Evolutionary conservation across 2,113 vertebrate species (phyloP), one percentile per base, ranked within the genome.

Genomic region (Entelurus aequoreus): DNA sequence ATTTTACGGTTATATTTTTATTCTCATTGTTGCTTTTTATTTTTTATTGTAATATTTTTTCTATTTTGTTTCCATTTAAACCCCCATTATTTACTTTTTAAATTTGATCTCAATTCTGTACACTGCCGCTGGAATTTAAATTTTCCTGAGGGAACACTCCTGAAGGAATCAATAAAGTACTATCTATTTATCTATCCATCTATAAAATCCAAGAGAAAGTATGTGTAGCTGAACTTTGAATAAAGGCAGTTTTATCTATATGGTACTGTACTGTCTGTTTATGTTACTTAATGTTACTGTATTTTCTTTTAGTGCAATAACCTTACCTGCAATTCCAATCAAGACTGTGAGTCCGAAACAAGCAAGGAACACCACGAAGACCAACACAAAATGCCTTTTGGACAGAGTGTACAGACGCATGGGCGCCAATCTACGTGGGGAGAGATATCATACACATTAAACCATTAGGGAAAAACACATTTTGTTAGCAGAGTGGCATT

Each of bases 361-460:
- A 79, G 94, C 54, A 76, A 97, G 93, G 88, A 99, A 97, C 15
- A 94, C 87, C 7, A 94, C 91, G 75, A 98, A 97, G 60, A 98
- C 95, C 48, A 99, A 84, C 36, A 97, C 96, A 49, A 98, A 98
- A 76, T 98, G 96, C 21, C 94, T 92, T 78, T 98, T 99, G 60
- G 96, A 98, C 60, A 99, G 88, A 0, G 93, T 94, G 79, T 98
- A 99, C 37, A 99, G 89, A 63, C 96, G 91, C 96, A 99, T 99
- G 1, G 95, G 96, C 36, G 96, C 96, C 87, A 97, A 77, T 87
- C 96, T 99, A 78, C 1, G 84, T 62, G 72, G 60, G 63, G 15
- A 86, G 68, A 84, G 10, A 78, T 7, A 9, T 12, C 0, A 15
- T 7, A 6, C 21, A 47, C 28, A 12, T 16, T 4, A 7, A 9